phyloP scores from a whole-genome alignment of 2,113 vertebrate species.

The Meleagris gallopavo region DNA sequence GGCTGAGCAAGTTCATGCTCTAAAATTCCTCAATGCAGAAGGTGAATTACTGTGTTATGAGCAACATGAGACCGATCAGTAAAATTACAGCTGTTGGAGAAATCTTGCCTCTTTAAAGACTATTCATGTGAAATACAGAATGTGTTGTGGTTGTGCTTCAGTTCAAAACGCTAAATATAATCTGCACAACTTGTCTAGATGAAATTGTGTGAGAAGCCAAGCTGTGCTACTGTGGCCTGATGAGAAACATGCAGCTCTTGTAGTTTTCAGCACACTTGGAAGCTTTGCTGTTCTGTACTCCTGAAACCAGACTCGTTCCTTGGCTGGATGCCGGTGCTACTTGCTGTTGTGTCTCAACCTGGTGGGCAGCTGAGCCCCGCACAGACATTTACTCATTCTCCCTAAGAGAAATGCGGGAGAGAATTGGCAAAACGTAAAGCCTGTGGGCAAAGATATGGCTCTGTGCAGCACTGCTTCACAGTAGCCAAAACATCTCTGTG shows the following conservation, averaged over 20 bases:
- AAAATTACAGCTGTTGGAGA: neutral
- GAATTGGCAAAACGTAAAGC: no score
- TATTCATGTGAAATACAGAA: neutral
- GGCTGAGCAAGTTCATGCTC: neutral
- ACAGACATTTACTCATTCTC: no score
- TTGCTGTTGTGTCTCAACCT: neutral
- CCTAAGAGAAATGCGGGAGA: no score
- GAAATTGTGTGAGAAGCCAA: neutral
- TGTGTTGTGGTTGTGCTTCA: neutral
- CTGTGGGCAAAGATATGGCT: no score
- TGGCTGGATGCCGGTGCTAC: neutral
- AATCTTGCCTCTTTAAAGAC: neutral
- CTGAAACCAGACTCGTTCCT: fast-evolving
- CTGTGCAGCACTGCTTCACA: no score
- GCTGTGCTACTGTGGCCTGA: neutral
- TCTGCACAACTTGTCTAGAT: neutral
- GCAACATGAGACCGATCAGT: neutral
- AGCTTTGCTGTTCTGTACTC: neutral
- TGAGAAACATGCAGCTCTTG: neutral
- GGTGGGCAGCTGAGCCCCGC: no score
- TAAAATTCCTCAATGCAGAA: neutral
- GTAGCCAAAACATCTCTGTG: no score
- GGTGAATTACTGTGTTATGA: neutral
- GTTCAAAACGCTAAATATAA: neutral
- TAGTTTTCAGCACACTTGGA: neutral